Evolutionary conservation across 2,797 vertebrate species (phyloP).

Genomic region (Botia kubotai): DNA sequence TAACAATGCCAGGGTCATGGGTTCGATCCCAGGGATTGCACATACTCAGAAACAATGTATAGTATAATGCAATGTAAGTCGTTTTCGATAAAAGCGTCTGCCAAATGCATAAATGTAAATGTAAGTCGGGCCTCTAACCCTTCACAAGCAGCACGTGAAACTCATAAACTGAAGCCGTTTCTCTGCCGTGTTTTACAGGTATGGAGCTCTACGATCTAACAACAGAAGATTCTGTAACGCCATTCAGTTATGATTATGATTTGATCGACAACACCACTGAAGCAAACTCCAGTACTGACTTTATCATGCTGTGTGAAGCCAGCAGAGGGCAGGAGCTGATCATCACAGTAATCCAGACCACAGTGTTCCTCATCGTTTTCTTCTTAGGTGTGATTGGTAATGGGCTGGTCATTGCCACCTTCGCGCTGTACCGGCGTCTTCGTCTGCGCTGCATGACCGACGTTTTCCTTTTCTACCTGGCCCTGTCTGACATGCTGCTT

Average conservation of each 20-base stretch:
- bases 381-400: conserved; percentile 84
- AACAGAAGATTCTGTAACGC: neutral
- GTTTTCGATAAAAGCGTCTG: no score
- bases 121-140: neutral
- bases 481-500: conserved; percentile 87
- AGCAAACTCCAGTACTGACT: neutral
- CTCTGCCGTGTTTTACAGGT: conserved; percentile 14
- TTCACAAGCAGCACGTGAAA: neutral
- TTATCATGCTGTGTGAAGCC: conserved; percentile 73
- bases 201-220: neutral
- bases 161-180: neutral
- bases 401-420: conserved; percentile 85
- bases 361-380: conserved; percentile 78
- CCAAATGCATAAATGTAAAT: no score
- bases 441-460: conserved; percentile 82
- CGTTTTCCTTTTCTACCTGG: conserved; percentile 87
- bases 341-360: conserved; percentile 80
- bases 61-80: no score
- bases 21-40: no score
- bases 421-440: conserved; percentile 71
- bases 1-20: no score
- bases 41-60: no score
- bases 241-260: neutral
- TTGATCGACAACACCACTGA: neutral
- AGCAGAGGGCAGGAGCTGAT: conserved; percentile 47